phyloP scores from a whole-genome alignment of 2,888 invertebrate genomes.

The Beris morrisii region DNA sequence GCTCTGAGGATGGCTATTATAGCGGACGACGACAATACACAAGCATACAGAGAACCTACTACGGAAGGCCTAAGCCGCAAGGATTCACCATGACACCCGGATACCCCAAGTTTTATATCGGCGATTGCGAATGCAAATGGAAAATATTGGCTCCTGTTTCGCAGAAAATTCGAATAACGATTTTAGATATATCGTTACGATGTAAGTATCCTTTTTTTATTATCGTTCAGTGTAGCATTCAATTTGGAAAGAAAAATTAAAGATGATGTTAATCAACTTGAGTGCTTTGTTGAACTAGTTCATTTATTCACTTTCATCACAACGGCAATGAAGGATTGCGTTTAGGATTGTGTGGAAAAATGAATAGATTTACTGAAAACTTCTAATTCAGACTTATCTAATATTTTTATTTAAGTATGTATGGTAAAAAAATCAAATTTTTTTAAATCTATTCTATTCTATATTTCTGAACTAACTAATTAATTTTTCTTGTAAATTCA shows the following conservation, averaged over 20 bases:
- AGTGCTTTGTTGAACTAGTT: too few species aligned
- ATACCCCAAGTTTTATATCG: slow-evolving; percentile 74
- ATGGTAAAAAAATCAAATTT: too few species aligned
- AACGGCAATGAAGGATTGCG: too few species aligned
- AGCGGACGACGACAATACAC: slow-evolving; percentile 35
- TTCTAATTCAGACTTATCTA: too few species aligned
- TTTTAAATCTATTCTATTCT: too few species aligned
- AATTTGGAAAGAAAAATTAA: too few species aligned
- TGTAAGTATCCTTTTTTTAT: slow-evolving; percentile 58
- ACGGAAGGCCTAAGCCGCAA: slow-evolving; percentile 48
- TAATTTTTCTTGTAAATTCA: not conserved
- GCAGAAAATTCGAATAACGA: slow-evolving; percentile 65
- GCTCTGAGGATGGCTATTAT: slow-evolving; percentile 25
- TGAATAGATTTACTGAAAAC: too few species aligned
- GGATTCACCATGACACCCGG: slow-evolving; percentile 73
- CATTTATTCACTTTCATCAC: not conserved
- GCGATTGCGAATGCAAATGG: slow-evolving; percentile 68
- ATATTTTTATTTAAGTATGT: too few species aligned
- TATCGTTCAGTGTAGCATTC: not conserved
- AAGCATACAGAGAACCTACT: slow-evolving; percentile 42
- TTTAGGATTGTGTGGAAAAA: too few species aligned
- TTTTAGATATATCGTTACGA: slow-evolving; percentile 72
- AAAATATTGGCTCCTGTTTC: slow-evolving; percentile 63
- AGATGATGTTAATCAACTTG: too few species aligned
- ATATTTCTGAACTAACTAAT: not conserved